These are phyloP conservation scores for Ochropleura plecta DNA, from an alignment of 2,888 invertebrate genomes.

Conservation along the genomic window DNA sequence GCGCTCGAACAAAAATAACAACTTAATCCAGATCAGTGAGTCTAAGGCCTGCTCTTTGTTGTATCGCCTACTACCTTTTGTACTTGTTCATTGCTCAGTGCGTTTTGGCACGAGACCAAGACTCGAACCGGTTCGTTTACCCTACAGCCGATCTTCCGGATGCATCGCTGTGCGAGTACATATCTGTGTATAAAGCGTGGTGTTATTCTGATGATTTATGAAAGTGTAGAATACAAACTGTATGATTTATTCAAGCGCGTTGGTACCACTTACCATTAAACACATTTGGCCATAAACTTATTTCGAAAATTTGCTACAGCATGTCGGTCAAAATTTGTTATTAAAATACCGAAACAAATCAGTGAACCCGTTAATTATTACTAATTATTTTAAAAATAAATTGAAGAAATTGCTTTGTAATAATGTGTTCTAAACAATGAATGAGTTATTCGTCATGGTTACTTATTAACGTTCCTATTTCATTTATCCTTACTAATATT, in stretches of 20 bases:
- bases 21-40: conserved; percentile 9
- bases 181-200: conserved; percentile 43
- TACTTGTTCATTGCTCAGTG: conserved; percentile 63
- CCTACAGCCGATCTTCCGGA: conserved; percentile 77
- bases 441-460: no score
- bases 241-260: background rate
- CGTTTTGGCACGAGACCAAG: conserved; percentile 78
- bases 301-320: background rate
- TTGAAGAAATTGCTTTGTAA: no score
- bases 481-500: no score
- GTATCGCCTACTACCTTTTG: conserved; percentile 37
- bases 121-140: conserved; percentile 75
- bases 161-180: conserved; percentile 65
- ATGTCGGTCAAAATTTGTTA: no score
- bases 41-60: conserved; percentile 28
- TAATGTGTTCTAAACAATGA: no score
- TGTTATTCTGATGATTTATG: conserved; percentile 64
- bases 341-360: no score
- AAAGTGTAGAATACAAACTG: background rate
- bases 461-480: no score
- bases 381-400: no score
- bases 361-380: no score
- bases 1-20: background rate
- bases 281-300: background rate
- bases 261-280: background rate